Evolutionary conservation across 2,888 invertebrate species (phyloP).

Genomic region (Odiellus spinosus): DNA sequence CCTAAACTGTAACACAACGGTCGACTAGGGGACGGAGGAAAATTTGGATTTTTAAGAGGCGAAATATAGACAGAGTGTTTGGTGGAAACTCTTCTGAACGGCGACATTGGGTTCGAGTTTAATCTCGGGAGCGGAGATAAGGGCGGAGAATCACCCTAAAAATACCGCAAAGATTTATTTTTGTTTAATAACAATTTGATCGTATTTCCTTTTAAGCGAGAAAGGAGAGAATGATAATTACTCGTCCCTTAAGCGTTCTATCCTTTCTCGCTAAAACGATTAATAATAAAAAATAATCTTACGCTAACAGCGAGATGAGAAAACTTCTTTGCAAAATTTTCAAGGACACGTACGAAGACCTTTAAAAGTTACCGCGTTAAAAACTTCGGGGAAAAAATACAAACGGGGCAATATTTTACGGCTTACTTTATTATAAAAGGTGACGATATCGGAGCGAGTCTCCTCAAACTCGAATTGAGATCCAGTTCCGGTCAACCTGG

Average conservation of each 20-base stretch:
- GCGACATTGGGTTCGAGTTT: constrained; percentile 40
- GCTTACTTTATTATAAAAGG: constrained; percentile 68
- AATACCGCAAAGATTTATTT: too few species aligned
- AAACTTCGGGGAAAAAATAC: not conserved
- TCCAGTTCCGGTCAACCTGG: constrained; percentile 38
- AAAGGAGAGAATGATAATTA: too few species aligned
- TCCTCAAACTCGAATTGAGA: constrained; percentile 22
- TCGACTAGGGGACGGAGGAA: constrained; percentile 30
- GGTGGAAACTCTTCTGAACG: constrained; percentile 41
- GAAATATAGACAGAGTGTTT: constrained; percentile 44
- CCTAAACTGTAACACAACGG: constrained; percentile 59
- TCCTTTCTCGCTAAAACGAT: too few species aligned
- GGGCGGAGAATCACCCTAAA: constrained; percentile 33
- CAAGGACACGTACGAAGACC: constrained; percentile 65
- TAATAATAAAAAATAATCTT: too few species aligned
- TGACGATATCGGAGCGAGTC: constrained; percentile 66
- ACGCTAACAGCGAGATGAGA: constrained; percentile 30
- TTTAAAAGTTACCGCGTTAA: constrained; percentile 15
- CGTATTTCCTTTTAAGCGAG: too few species aligned
- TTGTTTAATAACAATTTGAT: too few species aligned
- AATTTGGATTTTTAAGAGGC: constrained; percentile 30
- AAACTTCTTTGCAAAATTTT: constrained; percentile 56
- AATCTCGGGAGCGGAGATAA: constrained; percentile 58
- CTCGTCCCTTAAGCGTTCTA: too few species aligned
- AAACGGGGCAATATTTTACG: not conserved